Percentiles rank a stretch among this genome's conserved stretches.
Conservation (phyloP, 2,113 vertebrate genomes). For the Mastomys natalensis region DNA sequence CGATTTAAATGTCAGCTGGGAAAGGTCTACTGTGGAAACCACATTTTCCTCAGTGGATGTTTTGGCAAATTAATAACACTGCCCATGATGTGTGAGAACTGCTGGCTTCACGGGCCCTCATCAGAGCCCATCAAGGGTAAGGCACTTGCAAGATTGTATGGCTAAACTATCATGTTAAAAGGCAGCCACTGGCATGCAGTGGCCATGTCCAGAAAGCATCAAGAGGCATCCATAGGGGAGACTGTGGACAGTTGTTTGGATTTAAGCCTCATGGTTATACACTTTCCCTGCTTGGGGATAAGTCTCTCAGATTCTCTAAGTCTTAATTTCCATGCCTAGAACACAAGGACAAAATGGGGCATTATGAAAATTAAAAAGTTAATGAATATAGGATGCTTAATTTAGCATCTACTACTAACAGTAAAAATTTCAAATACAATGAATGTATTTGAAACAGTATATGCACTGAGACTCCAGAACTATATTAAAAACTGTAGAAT, state of each 20-base stretch:
- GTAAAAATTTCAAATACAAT: background rate
- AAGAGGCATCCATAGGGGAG: background rate
- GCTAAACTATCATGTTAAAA: background rate
- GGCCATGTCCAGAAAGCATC: background rate
- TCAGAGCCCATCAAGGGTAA: background rate
- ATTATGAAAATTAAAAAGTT: background rate
- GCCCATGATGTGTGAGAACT: background rate
- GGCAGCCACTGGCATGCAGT: background rate
- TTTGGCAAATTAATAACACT: background rate
- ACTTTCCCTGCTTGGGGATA: background rate
- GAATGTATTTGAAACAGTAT: background rate
- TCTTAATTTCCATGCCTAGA: background rate
- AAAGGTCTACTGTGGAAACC: background rate
- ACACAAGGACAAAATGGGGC: background rate
- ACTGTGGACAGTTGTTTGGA: background rate
- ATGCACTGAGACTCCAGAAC: background rate
- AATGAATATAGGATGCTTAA: background rate
- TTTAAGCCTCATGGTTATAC: background rate
- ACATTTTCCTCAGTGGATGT: background rate
- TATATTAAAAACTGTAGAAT: background rate
- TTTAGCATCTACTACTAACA: background rate
- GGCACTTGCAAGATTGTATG: background rate
- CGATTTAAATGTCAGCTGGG: background rate
- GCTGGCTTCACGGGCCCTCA: background rate
- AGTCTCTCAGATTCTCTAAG: background rate